These are phyloP conservation scores for Calliscelio sp. DNA, from an alignment of 2,888 invertebrate species.

Conservation along the genomic window DNA sequence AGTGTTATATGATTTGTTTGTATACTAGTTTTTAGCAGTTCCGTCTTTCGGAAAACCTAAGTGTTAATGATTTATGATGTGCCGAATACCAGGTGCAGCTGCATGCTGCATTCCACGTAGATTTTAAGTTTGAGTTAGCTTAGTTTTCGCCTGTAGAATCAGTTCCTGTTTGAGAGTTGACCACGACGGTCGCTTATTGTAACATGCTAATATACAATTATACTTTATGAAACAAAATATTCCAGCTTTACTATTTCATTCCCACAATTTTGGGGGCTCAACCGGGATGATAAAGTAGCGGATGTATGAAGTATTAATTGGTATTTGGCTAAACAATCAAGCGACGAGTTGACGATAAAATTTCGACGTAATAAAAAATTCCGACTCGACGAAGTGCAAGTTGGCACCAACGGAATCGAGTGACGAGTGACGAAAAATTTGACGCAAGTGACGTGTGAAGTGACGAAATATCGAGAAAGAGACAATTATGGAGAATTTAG, in stretches of 20 bases:
- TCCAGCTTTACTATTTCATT: not conserved
- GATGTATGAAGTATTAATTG: not conserved
- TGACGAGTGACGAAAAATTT: not conserved
- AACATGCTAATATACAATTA: not conserved
- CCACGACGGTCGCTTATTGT: not conserved
- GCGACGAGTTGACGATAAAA: not conserved
- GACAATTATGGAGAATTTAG: not conserved
- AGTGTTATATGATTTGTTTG: too few relatives aligned
- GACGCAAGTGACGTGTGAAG: not conserved
- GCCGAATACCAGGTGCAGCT: too few relatives aligned
- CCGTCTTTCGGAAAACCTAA: too few relatives aligned
- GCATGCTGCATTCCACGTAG: too few relatives aligned
- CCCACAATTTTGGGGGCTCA: slow-evolving; percentile 21
- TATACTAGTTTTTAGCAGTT: too few relatives aligned
- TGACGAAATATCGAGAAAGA: not conserved
- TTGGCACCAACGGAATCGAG: not conserved
- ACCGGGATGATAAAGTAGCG: not conserved
- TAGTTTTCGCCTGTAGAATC: not conserved
- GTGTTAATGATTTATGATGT: too few relatives aligned
- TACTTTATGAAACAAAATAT: not conserved
- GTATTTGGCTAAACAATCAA: not conserved
- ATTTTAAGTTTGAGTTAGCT: too few relatives aligned
- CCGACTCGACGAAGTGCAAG: not conserved
- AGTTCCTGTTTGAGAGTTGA: slow-evolving; percentile 32
- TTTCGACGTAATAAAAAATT: not conserved